Conservation (phyloP, 92 coral and sea anemone genomes). For the Palythoa grandis region DNA sequence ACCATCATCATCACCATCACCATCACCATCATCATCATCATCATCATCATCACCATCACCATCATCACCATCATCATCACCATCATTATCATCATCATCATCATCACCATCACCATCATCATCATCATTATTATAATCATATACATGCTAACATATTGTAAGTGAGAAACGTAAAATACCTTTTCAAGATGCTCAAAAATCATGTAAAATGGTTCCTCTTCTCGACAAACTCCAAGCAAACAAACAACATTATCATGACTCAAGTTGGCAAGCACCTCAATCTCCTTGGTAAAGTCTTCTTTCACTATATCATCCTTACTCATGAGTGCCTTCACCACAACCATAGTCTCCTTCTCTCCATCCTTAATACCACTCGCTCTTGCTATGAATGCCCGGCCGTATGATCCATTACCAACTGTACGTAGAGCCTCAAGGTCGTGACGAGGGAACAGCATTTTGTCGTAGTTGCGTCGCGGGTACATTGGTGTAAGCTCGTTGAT, state of each 20-base stretch:
- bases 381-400: slow-evolving; percentile 94
- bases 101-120: background rate
- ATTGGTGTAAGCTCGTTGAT: slow-evolving; percentile 66
- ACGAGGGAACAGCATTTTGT: slow-evolving; percentile 94
- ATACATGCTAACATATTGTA: background rate
- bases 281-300: slow-evolving; percentile 83
- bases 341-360: slow-evolving; percentile 92
- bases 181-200: slow-evolving; percentile 93
- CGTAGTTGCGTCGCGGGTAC: slow-evolving; percentile 79
- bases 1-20: background rate
- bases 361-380: slow-evolving; percentile 94
- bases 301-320: slow-evolving; percentile 78
- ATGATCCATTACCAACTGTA: slow-evolving; percentile 90
- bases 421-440: slow-evolving; percentile 92
- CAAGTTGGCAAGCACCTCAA: slow-evolving; percentile 74
- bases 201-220: slow-evolving; percentile 84
- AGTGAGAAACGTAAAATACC: slow-evolving; percentile 51
- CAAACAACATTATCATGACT: slow-evolving; percentile 77
- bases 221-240: slow-evolving; percentile 87
- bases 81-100: background rate
- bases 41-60: background rate
- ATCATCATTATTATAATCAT: background rate
- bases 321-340: slow-evolving; percentile 89
- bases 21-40: background rate
- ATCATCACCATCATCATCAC: background rate